Percentiles rank a stretch among this genome's conserved stretches.
Evolutionary conservation across 2,888 invertebrate genomes (phyloP).

Genomic region (Lasioglossum malachurum): DNA sequence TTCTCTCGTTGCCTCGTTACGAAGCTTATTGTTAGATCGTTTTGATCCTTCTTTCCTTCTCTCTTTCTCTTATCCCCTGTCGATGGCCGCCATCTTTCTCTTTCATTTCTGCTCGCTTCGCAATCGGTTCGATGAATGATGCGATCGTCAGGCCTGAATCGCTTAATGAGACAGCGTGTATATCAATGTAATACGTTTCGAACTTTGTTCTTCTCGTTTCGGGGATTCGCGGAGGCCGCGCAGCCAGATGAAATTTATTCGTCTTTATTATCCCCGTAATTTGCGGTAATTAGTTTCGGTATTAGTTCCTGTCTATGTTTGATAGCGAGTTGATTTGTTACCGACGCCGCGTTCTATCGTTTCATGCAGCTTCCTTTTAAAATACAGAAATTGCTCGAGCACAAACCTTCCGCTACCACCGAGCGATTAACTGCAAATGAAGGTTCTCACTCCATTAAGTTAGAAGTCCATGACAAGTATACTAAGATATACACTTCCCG

Average conservation of each 20-base stretch:
- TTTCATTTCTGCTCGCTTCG: not conserved
- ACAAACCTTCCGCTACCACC: not conserved
- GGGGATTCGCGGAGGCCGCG: not conserved
- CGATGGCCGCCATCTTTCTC: not conserved
- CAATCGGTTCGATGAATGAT: constrained; percentile 31
- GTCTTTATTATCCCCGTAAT: not conserved
- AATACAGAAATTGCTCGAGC: not conserved
- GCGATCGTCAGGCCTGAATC: constrained; percentile 41
- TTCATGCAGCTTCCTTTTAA: not conserved
- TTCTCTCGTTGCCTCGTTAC: constrained; percentile 39
- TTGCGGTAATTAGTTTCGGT: not conserved
- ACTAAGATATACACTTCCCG: not conserved
- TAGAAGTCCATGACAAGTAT: not conserved
- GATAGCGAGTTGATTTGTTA: not conserved
- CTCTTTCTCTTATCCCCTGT: not conserved
- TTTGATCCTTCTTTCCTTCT: not conserved
- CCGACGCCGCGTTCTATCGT: not conserved
- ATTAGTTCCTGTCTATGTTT: not conserved
- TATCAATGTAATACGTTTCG: constrained; percentile 13
- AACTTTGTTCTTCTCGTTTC: not conserved
- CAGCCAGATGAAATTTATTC: not conserved
- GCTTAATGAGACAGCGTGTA: constrained; percentile 42
- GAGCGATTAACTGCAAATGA: not conserved
- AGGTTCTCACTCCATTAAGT: not conserved
- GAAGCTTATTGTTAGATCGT: constrained; percentile 36